These are phyloP conservation scores for Paratrypauchen microcephalus DNA, from an alignment of 2,797 vertebrate genomes.

Conservation along the genomic window DNA sequence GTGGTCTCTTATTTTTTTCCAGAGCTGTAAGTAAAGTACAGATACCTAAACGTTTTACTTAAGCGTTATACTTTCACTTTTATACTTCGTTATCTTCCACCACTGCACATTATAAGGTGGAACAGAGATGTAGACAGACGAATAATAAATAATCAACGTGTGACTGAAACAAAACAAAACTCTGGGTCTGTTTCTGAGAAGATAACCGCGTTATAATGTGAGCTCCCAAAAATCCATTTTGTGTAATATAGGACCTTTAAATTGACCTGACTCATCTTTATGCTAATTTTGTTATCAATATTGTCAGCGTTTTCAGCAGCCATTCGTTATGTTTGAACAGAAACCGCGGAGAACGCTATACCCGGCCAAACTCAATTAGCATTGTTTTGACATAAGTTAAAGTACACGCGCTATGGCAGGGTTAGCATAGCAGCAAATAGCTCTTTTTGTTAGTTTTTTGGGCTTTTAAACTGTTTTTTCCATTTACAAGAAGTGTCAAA, in stretches of 20 bases:
- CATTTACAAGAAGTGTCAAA: neutral
- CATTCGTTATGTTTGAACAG: conserved; percentile 7
- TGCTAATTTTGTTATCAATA: conserved; percentile 18
- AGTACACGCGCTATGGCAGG: conserved; percentile 6
- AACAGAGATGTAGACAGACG: no score
- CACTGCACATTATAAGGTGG: no score
- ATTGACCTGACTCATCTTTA: conserved; percentile 5
- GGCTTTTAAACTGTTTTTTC: neutral
- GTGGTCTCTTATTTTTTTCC: no score
- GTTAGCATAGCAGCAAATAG: conserved; percentile 4
- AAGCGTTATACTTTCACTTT: no score
- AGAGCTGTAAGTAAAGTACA: no score
- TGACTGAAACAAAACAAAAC: no score
- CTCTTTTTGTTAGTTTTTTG: neutral
- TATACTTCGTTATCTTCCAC: no score
- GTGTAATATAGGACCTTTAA: neutral
- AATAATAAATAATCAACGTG: no score
- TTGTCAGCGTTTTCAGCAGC: conserved; percentile 23
- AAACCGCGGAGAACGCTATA: conserved; percentile 16
- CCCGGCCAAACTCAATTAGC: conserved; percentile 10
- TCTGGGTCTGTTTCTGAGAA: no score
- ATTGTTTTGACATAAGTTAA: conserved; percentile 5
- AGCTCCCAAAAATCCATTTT: no score
- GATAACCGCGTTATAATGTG: no score
- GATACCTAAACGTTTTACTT: no score